phyloP scores from a whole-genome alignment of 2,113 vertebrate genomes.

The Syngnathus scovelli region DNA sequence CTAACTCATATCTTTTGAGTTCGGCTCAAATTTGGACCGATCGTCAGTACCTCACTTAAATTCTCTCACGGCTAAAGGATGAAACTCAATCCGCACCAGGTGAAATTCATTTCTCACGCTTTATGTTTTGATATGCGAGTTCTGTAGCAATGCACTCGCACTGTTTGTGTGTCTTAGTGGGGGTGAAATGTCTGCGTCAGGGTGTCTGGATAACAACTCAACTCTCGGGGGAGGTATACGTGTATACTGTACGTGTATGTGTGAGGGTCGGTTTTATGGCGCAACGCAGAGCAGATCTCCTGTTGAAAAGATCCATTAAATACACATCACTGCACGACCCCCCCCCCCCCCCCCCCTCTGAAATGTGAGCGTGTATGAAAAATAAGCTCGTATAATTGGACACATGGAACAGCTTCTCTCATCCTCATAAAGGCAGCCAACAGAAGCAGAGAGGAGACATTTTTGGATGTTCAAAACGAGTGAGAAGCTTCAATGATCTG shows the following conservation, averaged over 20 bases:
- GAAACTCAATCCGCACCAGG: conserved; percentile 56
- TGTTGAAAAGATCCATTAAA: conserved; percentile 37
- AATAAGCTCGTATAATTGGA: conserved; percentile 21
- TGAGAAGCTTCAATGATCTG: not conserved
- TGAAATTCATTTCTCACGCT: conserved; percentile 55
- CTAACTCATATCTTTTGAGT: too few species aligned
- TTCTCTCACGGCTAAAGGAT: conserved; percentile 35
- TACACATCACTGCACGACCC: conserved; percentile 20
- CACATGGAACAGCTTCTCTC: conserved; percentile 12
- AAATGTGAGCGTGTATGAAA: conserved; percentile 22
- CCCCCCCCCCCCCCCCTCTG: not conserved
- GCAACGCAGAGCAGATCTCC: conserved; percentile 31
- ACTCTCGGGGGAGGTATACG: conserved; percentile 5
- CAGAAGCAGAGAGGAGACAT: not conserved
- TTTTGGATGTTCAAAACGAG: not conserved
- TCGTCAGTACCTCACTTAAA: conserved; percentile 44
- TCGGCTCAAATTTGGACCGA: not conserved
- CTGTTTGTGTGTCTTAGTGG: conserved; percentile 23
- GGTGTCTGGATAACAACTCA: conserved; percentile 20
- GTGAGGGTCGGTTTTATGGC: conserved; percentile 14
- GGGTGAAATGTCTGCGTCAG: conserved; percentile 9
- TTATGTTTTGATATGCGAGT: conserved; percentile 24
- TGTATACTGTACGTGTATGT: conserved; percentile 3
- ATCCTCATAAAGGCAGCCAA: not conserved
- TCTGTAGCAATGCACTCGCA: conserved; percentile 1